Evolutionary conservation across 2,797 vertebrate species (phyloP), one percentile per base, ranked within the genome.

Genomic region (Lutjanus argentimaculatus): DNA sequence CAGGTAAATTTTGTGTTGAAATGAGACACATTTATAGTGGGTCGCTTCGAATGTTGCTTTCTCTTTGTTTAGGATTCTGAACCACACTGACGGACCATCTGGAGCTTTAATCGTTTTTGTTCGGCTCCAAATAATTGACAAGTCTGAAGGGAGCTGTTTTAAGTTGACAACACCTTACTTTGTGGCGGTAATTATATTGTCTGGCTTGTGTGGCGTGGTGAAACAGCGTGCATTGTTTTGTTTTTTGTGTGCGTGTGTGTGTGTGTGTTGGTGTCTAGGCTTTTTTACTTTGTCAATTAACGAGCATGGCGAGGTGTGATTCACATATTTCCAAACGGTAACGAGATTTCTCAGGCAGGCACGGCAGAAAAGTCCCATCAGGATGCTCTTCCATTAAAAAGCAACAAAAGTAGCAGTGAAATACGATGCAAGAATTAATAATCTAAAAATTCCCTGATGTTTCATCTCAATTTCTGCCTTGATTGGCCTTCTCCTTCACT

Each of bases 81-180:
- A 43, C 57, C 56, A 46, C 30, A 30, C 1, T 52, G 75, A 79
- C 30, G 59, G 74, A 68, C 79, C 84, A 85, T 79, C 83, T 88
- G 83, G 75, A 87, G 80, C 73, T 65, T 79, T 76, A 81, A 84
- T 87, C 13, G 21, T 67, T 75, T 81, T 75, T 69, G 56, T 82
- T 68, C 22, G 13, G 62, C 72, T 82, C 56, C 72, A 74, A 78
- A 89, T 85, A 89, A 84, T 55, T 82, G 74, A 91, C 84, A 82
- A 52, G 63, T 89, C 67, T 75, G 42, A 75, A 68, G 59, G 75
- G 76, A 88, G 79, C 75, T 66, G 58, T 85, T 89, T 88, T 62
- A 74, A 76, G 79, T 72, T 77, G 82, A 85, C 82, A 85, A 63
- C 79, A 82, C 56, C 73, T 76, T 70, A 61, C 76, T 77, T 82